Percentiles rank a stretch among this genome's conserved stretches.
phyloP scores from a whole-genome alignment of 2,888 invertebrate genomes.

The Alloplasta piceator region DNA sequence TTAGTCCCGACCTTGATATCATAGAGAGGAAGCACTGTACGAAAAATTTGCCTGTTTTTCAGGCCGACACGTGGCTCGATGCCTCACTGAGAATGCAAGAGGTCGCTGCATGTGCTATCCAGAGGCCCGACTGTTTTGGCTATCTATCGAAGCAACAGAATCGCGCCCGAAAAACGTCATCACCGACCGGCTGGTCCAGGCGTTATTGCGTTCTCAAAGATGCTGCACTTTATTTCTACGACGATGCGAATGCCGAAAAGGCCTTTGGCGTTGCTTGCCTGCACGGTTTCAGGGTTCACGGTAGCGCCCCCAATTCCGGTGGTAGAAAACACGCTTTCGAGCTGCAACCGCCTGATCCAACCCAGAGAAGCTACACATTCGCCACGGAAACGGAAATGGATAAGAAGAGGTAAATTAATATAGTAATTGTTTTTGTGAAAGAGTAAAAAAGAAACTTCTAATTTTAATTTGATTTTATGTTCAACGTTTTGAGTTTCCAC shows the following conservation, averaged over 20 bases:
- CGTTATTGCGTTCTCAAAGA: constrained; percentile 97
- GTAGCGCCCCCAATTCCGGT: constrained; percentile 88
- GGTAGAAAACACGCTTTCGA: constrained; percentile 96
- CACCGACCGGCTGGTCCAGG: constrained; percentile 95
- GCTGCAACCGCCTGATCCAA: constrained; percentile 93
- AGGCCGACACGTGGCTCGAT: constrained; percentile 89
- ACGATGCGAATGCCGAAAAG: constrained; percentile 92
- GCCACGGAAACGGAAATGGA: constrained; percentile 97
- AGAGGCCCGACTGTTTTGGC: constrained; percentile 96
- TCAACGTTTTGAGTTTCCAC: constrained; percentile 8
- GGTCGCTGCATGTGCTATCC: constrained; percentile 91
- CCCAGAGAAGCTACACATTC: constrained; percentile 95
- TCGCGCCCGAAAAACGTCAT: constrained; percentile 85
- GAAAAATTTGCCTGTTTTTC: no score
- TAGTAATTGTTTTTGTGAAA: no score
- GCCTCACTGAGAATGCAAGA: constrained; percentile 92
- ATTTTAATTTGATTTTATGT: neutral
- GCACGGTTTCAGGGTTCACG: constrained; percentile 96
- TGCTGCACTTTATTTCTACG: constrained; percentile 97
- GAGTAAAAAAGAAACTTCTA: constrained; percentile 15
- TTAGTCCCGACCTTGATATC: no score
- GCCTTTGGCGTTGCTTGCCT: constrained; percentile 97
- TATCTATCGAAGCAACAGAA: constrained; percentile 91
- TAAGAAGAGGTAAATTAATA: constrained; percentile 94
- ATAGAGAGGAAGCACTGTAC: no score